Conservation (phyloP, 2,888 invertebrate species). For the Glaucopsyche alexis region DNA sequence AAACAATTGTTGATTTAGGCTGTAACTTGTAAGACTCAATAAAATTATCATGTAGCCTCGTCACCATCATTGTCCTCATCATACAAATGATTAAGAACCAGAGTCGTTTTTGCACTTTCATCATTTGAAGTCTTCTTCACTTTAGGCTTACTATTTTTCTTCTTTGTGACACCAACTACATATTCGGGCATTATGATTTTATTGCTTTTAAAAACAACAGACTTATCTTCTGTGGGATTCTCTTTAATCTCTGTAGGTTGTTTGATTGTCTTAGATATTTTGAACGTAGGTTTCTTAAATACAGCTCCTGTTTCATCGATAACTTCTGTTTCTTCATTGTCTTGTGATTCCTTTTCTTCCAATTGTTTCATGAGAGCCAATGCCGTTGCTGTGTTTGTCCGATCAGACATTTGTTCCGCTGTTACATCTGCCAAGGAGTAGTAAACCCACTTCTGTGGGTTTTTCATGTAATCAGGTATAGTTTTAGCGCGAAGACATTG, state of each 20-base stretch:
- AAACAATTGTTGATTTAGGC: no score
- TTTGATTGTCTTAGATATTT: constrained; percentile 57
- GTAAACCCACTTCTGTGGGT: constrained; percentile 91
- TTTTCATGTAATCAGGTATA: constrained; percentile 78
- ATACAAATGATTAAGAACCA: constrained; percentile 73
- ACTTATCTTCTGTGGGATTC: constrained; percentile 49
- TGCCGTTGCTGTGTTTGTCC: constrained; percentile 88
- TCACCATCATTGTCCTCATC: constrained; percentile 57
- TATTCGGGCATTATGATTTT: constrained; percentile 91
- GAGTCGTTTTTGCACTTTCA: constrained; percentile 50
- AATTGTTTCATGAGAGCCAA: constrained; percentile 86
- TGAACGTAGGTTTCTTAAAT: constrained; percentile 69
- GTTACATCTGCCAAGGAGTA: constrained; percentile 89
- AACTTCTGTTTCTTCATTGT: constrained; percentile 49
- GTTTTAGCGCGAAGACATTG: constrained; percentile 75
- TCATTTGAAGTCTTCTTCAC: constrained; percentile 40
- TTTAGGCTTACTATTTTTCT: constrained; percentile 67
- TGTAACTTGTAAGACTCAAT: no score
- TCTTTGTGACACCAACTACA: constrained; percentile 84
- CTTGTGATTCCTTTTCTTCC: constrained; percentile 71
- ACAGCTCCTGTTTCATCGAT: constrained; percentile 52
- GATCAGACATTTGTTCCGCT: constrained; percentile 87
- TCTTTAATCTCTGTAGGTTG: constrained; percentile 30
- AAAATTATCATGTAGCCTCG: constrained; percentile 30
- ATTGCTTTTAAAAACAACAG: constrained; percentile 80